These are phyloP conservation scores for Cyclargus thomasi DNA, from an alignment of 1,140 invertebrate genomes.

Conservation along the genomic window DNA sequence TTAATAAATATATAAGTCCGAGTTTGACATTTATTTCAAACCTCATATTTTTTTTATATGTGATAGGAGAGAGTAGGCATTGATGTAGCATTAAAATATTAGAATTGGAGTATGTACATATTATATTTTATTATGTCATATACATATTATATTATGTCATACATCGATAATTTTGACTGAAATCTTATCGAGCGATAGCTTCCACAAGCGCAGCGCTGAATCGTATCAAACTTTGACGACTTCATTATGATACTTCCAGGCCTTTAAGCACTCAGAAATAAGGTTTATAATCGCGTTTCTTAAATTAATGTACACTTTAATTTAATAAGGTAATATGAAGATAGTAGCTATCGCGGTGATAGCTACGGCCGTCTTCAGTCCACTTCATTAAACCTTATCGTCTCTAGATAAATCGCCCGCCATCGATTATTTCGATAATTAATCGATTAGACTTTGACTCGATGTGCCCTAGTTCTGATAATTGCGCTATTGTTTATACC, in stretches of 20 bases:
- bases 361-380: conserved; percentile 54
- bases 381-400: conserved; percentile 75
- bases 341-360: conserved; percentile 58
- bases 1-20: no score
- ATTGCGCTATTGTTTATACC: conserved; percentile 3
- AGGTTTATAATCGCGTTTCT: conserved; percentile 35
- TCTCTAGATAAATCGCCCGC: conserved; percentile 69
- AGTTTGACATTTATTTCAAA: no score
- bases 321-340: conserved; percentile 73
- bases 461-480: neutral
- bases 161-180: conserved; percentile 64
- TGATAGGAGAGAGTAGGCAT: no score
- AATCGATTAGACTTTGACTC: conserved; percentile 37
- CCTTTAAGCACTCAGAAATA: conserved; percentile 32
- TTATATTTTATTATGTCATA: conserved; percentile 23
- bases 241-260: conserved; percentile 19
- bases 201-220: conserved; percentile 67
- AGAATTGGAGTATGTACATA: neutral
- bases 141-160: conserved; percentile 33
- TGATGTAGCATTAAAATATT: no score
- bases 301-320: conserved; percentile 58
- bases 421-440: conserved; percentile 73
- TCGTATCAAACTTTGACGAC: conserved; percentile 68
- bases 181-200: conserved; percentile 70
- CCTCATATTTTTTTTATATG: no score